Evolutionary conservation across 1,140 invertebrate species (phyloP).

Genomic region (Cardiocondyla obscurior): DNA sequence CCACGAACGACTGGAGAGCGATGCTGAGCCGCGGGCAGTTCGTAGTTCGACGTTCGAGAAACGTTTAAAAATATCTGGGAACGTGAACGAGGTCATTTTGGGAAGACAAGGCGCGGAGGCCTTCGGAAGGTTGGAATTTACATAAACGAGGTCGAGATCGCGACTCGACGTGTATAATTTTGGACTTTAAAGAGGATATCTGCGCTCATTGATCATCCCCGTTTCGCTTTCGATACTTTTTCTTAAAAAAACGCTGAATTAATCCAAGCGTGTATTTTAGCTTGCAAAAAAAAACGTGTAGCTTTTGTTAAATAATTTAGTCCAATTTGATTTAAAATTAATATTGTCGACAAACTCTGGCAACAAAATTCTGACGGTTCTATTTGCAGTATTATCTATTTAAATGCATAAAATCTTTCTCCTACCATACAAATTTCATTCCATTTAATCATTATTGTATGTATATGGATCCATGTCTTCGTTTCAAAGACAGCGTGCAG

Average conservation of each 20-base stretch:
- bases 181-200: slow-evolving; percentile 13
- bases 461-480: slow-evolving; percentile 19
- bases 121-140: slow-evolving; percentile 47
- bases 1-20: slow-evolving; percentile 54
- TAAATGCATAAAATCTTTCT: background rate
- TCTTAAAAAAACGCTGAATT: background rate
- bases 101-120: slow-evolving; percentile 34
- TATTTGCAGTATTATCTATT: background rate
- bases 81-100: slow-evolving; percentile 62
- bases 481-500: slow-evolving; percentile 23
- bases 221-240: background rate
- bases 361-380: background rate
- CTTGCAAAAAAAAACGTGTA: background rate
- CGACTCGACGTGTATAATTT: background rate
- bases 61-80: slow-evolving; percentile 68
- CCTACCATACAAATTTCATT: background rate
- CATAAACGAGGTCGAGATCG: slow-evolving; percentile 40
- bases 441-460: slow-evolving; percentile 12
- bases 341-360: background rate
- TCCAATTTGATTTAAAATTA: background rate
- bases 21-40: background rate
- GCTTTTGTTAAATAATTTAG: background rate
- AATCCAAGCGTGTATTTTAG: background rate
- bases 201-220: background rate
- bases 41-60: slow-evolving; percentile 34